Percentiles rank a stretch among this genome's conserved stretches.
Evolutionary conservation across 2,888 invertebrate genomes (phyloP).

Genomic region (Lithosia quadra): DNA sequence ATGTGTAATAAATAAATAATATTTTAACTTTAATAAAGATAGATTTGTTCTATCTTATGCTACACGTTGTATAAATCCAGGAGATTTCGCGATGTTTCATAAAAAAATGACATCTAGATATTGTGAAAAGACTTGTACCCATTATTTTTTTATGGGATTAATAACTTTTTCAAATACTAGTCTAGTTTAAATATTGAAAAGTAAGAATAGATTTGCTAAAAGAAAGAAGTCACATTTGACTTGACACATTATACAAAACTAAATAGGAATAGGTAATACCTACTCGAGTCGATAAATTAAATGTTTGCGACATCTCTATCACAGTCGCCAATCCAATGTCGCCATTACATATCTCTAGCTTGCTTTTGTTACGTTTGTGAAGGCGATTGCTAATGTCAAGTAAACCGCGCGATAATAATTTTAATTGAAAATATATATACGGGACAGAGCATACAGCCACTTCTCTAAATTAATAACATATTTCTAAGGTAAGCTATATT

Average conservation of each 20-base stretch:
- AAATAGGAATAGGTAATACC: no score
- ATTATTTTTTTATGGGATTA: no score
- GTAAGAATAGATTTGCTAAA: not conserved
- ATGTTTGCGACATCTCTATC: conserved; percentile 4
- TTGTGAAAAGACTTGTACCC: not conserved
- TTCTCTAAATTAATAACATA: not conserved
- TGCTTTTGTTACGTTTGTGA: conserved; percentile 52
- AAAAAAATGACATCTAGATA: not conserved
- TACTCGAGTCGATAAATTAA: conserved; percentile 8
- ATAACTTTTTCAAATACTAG: not conserved
- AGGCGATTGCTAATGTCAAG: conserved; percentile 76
- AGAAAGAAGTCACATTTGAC: no score
- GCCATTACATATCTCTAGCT: conserved; percentile 66
- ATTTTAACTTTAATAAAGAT: no score
- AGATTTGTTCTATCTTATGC: no score
- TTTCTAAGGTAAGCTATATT: conserved; percentile 17
- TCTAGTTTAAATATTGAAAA: not conserved
- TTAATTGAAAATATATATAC: conserved; percentile 24
- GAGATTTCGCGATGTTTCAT: not conserved
- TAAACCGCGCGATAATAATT: conserved; percentile 62
- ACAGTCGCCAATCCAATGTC: conserved; percentile 58
- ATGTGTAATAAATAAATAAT: no score
- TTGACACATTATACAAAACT: not conserved
- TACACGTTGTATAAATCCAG: no score
- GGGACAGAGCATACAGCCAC: not conserved